phyloP scores from a whole-genome alignment of 1,140 invertebrate species.

The Elysia chlorotica region DNA sequence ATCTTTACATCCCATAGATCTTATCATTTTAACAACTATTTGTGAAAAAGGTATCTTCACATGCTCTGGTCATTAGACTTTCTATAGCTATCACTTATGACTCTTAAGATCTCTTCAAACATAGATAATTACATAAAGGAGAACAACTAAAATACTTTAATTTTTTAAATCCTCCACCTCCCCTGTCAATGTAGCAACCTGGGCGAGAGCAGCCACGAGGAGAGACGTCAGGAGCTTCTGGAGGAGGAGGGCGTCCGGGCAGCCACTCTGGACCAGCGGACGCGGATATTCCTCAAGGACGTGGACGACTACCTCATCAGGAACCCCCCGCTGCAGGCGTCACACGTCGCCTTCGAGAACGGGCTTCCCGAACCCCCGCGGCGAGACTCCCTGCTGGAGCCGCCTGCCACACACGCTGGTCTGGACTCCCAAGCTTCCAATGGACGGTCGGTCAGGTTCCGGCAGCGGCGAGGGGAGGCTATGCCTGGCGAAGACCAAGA shows the following conservation, averaged over 20 bases:
- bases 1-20: too few species aligned
- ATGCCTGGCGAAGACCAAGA: constrained; percentile 26
- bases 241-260: constrained; percentile 38
- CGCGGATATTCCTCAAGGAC: constrained; percentile 40
- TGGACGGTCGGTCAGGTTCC: neutral
- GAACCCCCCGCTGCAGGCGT: constrained; percentile 3
- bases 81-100: too few species aligned
- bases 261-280: constrained; percentile 34
- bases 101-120: too few species aligned
- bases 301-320: constrained; percentile 40
- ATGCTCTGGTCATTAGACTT: too few species aligned
- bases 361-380: neutral
- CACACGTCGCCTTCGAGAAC: neutral
- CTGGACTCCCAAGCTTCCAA: neutral
- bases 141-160: too few species aligned
- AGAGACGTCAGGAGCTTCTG: constrained; percentile 43
- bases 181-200: too few species aligned
- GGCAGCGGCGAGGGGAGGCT: constrained; percentile 9
- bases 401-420: too few species aligned
- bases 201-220: constrained; percentile 42
- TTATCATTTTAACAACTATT: too few species aligned
- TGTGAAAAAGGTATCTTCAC: too few species aligned
- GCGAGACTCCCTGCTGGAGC: neutral
- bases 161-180: too few species aligned
- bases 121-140: too few species aligned